Conservation (phyloP, 2,888 invertebrate species). For the Dastarcus helophoroides region DNA sequence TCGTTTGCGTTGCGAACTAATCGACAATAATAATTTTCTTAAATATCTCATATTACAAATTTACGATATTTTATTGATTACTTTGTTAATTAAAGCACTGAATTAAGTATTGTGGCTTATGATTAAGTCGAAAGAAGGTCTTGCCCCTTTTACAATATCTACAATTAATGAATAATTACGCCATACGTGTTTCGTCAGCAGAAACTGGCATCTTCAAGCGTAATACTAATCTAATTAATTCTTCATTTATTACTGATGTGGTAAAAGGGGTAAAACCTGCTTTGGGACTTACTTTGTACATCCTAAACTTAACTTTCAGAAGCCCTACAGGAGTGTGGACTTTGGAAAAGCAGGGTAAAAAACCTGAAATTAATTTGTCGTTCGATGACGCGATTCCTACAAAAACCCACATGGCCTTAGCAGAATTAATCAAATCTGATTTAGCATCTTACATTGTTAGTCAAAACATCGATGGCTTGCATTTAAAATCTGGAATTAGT, state of each 20-base stretch:
- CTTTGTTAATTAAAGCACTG: no score
- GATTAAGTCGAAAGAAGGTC: no score
- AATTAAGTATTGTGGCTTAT: no score
- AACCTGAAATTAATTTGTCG: conserved; percentile 71
- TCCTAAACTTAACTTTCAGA: conserved; percentile 39
- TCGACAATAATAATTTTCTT: no score
- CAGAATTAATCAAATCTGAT: conserved; percentile 62
- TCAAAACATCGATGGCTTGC: conserved; percentile 97
- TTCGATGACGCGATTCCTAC: conserved; percentile 89
- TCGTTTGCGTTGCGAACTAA: no score
- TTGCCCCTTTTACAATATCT: no score
- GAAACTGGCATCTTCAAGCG: no score
- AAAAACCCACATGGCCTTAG: conserved; percentile 85
- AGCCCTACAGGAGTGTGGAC: conserved; percentile 97
- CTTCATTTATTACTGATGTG: not conserved
- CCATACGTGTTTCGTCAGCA: no score
- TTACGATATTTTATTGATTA: no score
- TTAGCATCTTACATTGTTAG: conserved; percentile 79
- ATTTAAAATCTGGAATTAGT: conserved; percentile 78
- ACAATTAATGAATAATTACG: no score
- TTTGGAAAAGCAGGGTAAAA: conserved; percentile 77
- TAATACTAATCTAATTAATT: not conserved
- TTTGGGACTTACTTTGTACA: conserved; percentile 3
- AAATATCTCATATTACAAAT: no score
- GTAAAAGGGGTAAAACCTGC: not conserved